Evolutionary conservation across 2,797 vertebrate species (phyloP), one percentile per base, ranked within the genome.

Genomic region (Malacoctenus gilli): DNA sequence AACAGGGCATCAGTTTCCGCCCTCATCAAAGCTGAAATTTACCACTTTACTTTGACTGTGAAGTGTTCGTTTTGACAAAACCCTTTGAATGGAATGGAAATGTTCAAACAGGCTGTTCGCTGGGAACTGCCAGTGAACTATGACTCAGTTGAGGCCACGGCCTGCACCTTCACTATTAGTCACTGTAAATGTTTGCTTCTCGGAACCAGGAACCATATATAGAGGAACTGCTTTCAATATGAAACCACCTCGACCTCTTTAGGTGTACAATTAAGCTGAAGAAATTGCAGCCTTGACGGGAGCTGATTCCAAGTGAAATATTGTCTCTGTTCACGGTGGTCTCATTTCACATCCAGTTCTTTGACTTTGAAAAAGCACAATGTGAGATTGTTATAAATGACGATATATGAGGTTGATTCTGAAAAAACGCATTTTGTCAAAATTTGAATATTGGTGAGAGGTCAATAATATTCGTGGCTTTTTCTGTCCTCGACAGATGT

Each of bases 181-280:
- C 92, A 93, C 72, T 68, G 42, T 56, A 52, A 67, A 81, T 72
- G 77, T 82, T 82, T 72, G 57, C 72, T 93, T 93, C 92, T 93
- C 84, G 91, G 91, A 93, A 93, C 86, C 80, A 73, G 77, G 82
- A 83, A 89, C 86, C 83, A 51, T 83, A 51, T 83, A 82, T 77
- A 89, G 88, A 91, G 91, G 92, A 93, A 92, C 90, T 88, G 74
- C 75, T 91, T 92, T 92, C 88, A 93, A 84, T 90, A 82, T 91
- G 92, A 93, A 93, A 93, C 91, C 82, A 40, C 77, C 65, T 79
- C 23, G 51, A 59, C 77, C 59, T 65, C 65, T 76, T 83, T 64
- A 74, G 71, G 80, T 73, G 46, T 79, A 76, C 59, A 80, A 52
- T 56, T 57, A 43, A 52, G 72, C 64, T 65, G 44, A 51, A 68